Percentiles rank a stretch among this genome's conserved stretches.
Conservation (phyloP, 2,888 invertebrate genomes). For the Poecilobothrus nobilitatus region DNA sequence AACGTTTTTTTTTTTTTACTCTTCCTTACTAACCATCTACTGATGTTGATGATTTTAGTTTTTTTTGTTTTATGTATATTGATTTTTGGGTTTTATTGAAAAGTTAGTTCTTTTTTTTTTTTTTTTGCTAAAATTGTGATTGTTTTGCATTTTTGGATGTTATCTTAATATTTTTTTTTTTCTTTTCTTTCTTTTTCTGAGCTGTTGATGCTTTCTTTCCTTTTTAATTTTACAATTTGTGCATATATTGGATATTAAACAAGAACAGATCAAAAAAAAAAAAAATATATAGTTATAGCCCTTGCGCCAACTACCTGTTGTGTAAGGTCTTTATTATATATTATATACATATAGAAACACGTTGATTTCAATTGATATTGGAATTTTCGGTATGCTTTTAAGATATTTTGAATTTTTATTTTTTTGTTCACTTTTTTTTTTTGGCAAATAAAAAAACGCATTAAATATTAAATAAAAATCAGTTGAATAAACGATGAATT, state of each 20-base stretch:
- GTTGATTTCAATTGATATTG: not conserved
- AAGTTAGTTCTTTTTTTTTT: not conserved
- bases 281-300: no score
- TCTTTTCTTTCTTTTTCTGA: no score
- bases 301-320: conserved; percentile 4
- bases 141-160: no score
- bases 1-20: not conserved
- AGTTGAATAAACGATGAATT: not conserved
- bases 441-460: not conserved
- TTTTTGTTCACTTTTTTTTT: not conserved
- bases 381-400: not conserved
- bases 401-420: not conserved
- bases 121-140: no score
- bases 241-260: not conserved
- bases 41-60: not conserved
- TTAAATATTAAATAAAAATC: not conserved
- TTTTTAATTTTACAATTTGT: not conserved
- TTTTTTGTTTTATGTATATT: not conserved
- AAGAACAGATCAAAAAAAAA: no score
- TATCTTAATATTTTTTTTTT: no score
- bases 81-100: not conserved
- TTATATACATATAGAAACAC: no score
- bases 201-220: not conserved
- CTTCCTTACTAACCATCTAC: not conserved
- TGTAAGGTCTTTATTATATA: not conserved